Conservation (phyloP, 2,888 invertebrate species). For the Ecdyonurus torrentis region DNA sequence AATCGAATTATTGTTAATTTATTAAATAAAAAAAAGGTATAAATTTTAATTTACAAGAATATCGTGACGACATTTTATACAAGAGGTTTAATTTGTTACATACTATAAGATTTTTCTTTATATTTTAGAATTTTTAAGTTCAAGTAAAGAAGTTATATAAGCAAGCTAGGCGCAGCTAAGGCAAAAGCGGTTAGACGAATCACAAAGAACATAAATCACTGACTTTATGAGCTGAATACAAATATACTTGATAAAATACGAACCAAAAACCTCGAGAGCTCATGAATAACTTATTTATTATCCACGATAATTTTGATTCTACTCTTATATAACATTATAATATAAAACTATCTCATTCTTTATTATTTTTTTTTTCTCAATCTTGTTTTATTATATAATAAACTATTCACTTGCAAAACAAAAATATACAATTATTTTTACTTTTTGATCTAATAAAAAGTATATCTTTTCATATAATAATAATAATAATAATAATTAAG, state of each 20-base stretch:
- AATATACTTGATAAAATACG: slow-evolving; percentile 2
- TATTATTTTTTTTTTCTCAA: neutral
- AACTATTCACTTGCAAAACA: neutral
- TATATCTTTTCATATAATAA: too few species aligned
- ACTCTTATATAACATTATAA: neutral
- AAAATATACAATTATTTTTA: too few species aligned
- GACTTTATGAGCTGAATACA: slow-evolving; percentile 4
- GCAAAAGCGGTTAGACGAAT: neutral
- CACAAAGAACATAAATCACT: slow-evolving; percentile 1
- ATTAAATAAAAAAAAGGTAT: too few species aligned
- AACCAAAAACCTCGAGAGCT: neutral
- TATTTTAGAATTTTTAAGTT: too few species aligned
- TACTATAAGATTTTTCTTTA: too few species aligned
- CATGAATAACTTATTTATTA: slow-evolving; percentile 4
- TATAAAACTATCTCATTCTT: neutral
- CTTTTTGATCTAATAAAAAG: too few species aligned
- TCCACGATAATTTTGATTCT: slow-evolving; percentile 3
- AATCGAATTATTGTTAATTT: too few species aligned
- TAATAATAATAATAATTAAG: neutral
- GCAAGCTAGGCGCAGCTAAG: too few species aligned
- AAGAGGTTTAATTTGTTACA: too few species aligned
- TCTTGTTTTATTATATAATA: neutral
- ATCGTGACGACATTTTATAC: too few species aligned
- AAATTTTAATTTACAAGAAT: too few species aligned
- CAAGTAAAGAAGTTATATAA: too few species aligned